These are phyloP conservation scores for Drosophila peninsularis DNA, from an alignment of 2,888 invertebrate genomes.

Conservation along the genomic window DNA sequence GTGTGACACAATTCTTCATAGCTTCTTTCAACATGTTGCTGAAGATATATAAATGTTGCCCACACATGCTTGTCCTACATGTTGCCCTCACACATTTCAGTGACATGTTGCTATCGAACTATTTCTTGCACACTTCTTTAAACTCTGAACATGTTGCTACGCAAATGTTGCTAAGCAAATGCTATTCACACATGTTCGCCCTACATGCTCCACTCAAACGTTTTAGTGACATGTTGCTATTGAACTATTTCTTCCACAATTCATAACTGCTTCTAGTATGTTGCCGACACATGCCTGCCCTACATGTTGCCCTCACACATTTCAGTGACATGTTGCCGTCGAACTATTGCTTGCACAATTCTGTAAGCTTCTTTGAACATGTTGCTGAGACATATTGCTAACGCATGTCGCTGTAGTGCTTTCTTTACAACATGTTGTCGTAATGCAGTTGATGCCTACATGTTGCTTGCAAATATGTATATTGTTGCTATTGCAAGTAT, in stretches of 20 bases:
- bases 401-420: not conserved
- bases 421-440: not conserved
- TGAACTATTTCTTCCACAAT: not conserved
- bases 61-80: not conserved
- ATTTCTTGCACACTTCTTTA: not conserved
- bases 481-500: not conserved
- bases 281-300: too few relatives aligned
- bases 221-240: too few relatives aligned
- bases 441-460: not conserved
- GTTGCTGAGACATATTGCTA: not conserved
- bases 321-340: too few relatives aligned
- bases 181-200: not conserved
- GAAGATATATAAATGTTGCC: not conserved
- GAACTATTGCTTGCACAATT: not conserved
- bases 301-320: too few relatives aligned
- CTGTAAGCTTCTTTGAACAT: not conserved
- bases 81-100: not conserved
- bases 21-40: too few relatives aligned
- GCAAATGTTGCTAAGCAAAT: not conserved
- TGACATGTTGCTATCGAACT: not conserved
- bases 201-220: too few relatives aligned
- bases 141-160: too few relatives aligned
- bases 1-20: too few relatives aligned
- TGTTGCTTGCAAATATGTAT: not conserved
- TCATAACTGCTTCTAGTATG: too few relatives aligned